Evolutionary conservation across 53 echinoderm and acorn worm species (phyloP).

Genomic region (Glandiceps talaboti): DNA sequence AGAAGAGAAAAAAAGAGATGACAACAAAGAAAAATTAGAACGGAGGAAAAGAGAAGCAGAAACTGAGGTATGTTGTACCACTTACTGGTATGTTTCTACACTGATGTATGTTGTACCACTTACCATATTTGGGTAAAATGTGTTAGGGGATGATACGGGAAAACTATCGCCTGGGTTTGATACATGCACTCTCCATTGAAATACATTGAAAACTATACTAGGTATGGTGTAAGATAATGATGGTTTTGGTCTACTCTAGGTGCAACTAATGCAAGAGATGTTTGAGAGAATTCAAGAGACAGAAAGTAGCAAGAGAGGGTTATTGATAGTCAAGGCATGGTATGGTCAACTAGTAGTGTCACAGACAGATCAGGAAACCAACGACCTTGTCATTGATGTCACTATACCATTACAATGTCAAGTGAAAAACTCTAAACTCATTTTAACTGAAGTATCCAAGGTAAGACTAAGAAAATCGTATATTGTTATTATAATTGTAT

Average conservation of each 20-base stretch:
- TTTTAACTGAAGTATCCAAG: conserved; percentile 90
- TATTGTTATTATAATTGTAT: too few species aligned
- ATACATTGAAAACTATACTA: too few species aligned
- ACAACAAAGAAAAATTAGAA: conserved; percentile 32
- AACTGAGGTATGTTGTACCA: conserved; percentile 71
- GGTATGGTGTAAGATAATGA: too few species aligned
- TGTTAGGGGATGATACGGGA: too few species aligned
- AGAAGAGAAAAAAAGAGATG: conserved; percentile 34
- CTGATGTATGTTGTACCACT: too few species aligned
- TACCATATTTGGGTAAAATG: too few species aligned
- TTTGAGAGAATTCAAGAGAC: conserved; percentile 54
- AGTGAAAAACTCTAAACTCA: conserved; percentile 82
- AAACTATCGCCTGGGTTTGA: too few species aligned
- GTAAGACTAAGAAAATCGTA: conserved; percentile 28
- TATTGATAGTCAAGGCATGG: conserved; percentile 73
- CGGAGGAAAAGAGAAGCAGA: conserved; percentile 73
- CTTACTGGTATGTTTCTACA: too few species aligned
- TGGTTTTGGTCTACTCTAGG: conserved; percentile 24
- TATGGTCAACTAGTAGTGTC: conserved; percentile 65
- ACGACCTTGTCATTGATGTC: conserved; percentile 48
- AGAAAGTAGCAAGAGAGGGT: conserved; percentile 40
- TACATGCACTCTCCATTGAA: too few species aligned
- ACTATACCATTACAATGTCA: conserved; percentile 74
- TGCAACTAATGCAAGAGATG: conserved; percentile 80
- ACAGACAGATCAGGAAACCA: conserved; percentile 2